Percentiles rank a stretch among this genome's conserved stretches.
These are phyloP conservation scores for Myodes glareolus DNA, from an alignment of 2,113 vertebrate species.

Conservation along the genomic window DNA sequence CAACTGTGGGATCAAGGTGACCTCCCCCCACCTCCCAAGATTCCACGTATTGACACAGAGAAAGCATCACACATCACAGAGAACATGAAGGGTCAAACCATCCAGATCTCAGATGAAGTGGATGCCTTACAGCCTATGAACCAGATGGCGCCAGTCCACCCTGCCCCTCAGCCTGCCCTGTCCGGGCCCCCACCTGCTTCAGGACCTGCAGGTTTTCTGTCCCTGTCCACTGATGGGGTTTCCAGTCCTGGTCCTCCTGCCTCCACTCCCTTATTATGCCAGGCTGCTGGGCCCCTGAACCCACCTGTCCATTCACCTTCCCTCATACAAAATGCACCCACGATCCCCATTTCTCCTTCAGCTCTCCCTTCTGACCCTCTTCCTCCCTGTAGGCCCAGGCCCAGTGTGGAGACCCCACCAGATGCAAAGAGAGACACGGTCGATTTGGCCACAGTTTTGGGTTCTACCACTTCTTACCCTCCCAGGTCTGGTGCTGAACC, in stretches of 20 bases:
- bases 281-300: background rate
- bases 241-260: background rate
- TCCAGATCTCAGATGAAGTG: background rate
- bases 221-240: too few relatives aligned
- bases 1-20: background rate
- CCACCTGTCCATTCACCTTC: background rate
- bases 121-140: background rate
- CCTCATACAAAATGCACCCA: background rate
- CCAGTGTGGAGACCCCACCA: too few relatives aligned
- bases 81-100: background rate
- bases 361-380: background rate
- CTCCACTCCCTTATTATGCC: background rate
- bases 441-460: background rate
- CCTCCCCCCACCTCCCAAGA: background rate
- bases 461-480: background rate
- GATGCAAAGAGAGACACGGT: background rate
- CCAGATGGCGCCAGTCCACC: background rate
- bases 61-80: background rate
- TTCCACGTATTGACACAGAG: background rate
- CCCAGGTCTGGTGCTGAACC: background rate
- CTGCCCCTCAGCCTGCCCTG: background rate
- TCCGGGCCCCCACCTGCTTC: too few relatives aligned
- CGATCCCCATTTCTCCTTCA: background rate
- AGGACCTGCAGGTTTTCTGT: background rate
- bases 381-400: background rate